Evolutionary conservation across 2,113 vertebrate genomes (phyloP).

Genomic region (Cottus gobio): DNA sequence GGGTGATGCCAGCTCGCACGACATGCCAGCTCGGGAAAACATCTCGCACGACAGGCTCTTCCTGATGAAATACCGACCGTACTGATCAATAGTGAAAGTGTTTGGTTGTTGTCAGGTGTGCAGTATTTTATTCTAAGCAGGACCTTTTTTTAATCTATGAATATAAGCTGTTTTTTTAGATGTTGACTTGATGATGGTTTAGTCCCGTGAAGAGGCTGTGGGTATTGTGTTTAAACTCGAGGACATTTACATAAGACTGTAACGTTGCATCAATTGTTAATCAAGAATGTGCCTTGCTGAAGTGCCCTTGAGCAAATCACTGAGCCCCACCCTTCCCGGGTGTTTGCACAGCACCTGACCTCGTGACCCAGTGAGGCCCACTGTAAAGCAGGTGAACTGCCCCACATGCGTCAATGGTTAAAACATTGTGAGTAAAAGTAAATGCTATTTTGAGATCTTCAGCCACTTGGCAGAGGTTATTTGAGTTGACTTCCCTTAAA

Average conservation of each 20-base stretch:
- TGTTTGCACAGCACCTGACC: not conserved
- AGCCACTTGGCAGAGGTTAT: not conserved
- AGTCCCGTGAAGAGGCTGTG: no score
- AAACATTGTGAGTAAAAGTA: not conserved
- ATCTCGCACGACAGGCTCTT: not conserved
- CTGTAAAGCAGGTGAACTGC: not conserved
- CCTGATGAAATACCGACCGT: not conserved
- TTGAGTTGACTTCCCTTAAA: not conserved
- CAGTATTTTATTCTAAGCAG: not conserved
- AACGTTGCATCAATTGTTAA: not conserved
- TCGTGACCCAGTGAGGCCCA: not conserved
- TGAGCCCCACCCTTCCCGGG: not conserved
- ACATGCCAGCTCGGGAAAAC: no score
- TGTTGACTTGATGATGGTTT: not conserved
- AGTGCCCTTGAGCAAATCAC: not conserved
- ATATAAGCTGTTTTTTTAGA: not conserved
- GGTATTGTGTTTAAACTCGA: not conserved
- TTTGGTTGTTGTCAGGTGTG: not conserved
- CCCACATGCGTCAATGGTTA: no score
- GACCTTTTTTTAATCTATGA: not conserved
- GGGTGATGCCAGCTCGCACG: conserved; percentile 26
- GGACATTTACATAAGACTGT: not conserved
- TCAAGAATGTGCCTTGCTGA: not conserved
- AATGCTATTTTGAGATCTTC: not conserved
- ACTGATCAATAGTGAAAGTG: not conserved